Base-by-base conservation (phyloP, 2,888 invertebrate genomes). In the Thalpophila matura region DNA sequence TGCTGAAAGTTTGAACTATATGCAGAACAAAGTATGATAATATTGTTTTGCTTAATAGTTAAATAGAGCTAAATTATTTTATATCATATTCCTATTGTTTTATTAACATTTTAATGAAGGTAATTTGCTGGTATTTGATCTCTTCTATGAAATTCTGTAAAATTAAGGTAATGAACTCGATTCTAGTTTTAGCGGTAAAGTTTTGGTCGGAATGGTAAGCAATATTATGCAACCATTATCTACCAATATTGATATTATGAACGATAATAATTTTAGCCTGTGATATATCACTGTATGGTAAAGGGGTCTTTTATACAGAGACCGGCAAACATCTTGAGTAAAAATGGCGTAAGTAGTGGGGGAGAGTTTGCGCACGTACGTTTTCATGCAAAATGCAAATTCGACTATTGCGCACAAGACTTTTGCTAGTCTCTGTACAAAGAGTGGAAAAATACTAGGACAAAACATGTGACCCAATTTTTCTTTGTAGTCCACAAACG, bases 81-180 rank as follows among this genome's bases (percentile, higher is more conserved):
- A 35, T 75, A 47, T 60, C 12, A 27, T 31, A 31, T 47, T 33
- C n/a, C 7, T 47, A 40, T 35, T 70, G 33, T 70, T 60, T 60
- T 35, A 49, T 49, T 26, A 49, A 40, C 33, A 9, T 49, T 66
- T 66, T 47, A 47, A 74, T 37, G 46, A 51, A 42, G 3, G 5
- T 35, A 29, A 46, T 72, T 46, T 27, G 2, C 31, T 27, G 10
- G 18, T 46, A 40, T 40, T 62, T 47, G 31, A 62, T 62, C 27
- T 33, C 14, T 10, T 71, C 27, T 40, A 14, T 27, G 7, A 16
- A 47, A 63, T 24, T 33, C n/a, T n/a, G n/a, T 71, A 27, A 47
- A 71, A 63, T 63, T 3, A 1, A 24, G 18, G 6, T 26, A 24
- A 40, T 62, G 20, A 31, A 26, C 1, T 38, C 20, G 33, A 18